A percentile compares a stretch with the other conserved stretches of the same genome.
phyloP scores from a whole-genome alignment of 1,140 invertebrate species.

The Centruroides sculpturatus region DNA sequence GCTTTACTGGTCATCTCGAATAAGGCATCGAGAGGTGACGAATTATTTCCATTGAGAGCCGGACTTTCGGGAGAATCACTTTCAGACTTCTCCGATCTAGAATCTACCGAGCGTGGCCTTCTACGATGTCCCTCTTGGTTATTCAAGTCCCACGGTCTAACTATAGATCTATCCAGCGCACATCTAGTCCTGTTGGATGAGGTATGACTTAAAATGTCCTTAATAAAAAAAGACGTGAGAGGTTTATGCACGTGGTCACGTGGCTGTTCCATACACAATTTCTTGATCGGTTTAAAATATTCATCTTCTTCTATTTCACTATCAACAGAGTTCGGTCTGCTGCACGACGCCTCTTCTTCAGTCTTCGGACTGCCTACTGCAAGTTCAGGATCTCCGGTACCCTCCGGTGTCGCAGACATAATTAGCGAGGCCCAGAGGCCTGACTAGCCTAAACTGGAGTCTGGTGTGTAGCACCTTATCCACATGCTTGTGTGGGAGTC shows the following conservation, averaged over 20 bases:
- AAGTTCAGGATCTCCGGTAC: neutral
- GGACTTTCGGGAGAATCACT: slow-evolving; percentile 25
- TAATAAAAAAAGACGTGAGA: slow-evolving; percentile 62
- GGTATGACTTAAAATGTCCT: slow-evolving; percentile 75
- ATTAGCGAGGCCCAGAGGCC: neutral
- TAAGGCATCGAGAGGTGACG: slow-evolving; percentile 79
- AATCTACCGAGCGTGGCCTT: slow-evolving; percentile 22
- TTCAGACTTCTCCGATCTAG: slow-evolving; percentile 34
- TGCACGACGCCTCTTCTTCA: neutral
- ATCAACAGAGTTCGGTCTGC: too few relatives aligned
- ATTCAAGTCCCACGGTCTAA: slow-evolving; percentile 71
- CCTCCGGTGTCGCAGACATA: neutral
- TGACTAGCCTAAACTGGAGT: neutral
- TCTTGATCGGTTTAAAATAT: slow-evolving; percentile 72
- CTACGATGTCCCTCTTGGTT: slow-evolving; percentile 20
- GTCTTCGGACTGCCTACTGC: neutral
- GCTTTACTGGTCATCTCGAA: slow-evolving; percentile 97
- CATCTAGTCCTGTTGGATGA: slow-evolving; percentile 1
- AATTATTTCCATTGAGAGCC: slow-evolving; percentile 22
- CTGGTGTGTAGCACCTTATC: neutral
- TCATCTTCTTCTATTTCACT: slow-evolving; percentile 37
- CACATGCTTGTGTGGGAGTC: too few relatives aligned
- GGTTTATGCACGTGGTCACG: slow-evolving; percentile 14
- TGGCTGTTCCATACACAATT: slow-evolving; percentile 56
- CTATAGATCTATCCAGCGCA: slow-evolving; percentile 38